Conservation (phyloP, 2,797 vertebrate genomes). For the Emydoidea blandingii region DNA sequence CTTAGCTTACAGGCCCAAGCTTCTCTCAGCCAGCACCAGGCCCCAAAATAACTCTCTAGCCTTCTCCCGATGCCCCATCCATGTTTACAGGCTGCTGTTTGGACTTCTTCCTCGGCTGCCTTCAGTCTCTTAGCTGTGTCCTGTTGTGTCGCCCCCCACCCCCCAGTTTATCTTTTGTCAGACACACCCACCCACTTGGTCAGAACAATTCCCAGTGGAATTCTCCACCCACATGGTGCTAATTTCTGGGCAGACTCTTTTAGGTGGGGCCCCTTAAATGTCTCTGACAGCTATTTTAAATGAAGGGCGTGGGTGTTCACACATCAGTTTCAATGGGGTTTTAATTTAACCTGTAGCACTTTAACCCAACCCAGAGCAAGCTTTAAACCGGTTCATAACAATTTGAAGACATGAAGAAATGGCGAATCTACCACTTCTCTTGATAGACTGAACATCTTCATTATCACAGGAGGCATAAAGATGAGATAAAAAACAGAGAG, state of each 20-base stretch:
- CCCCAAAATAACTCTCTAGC: background rate
- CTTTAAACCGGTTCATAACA: background rate
- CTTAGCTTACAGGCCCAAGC: background rate
- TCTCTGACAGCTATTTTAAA: background rate
- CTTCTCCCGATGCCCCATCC: background rate
- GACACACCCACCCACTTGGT: background rate
- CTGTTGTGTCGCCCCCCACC: no score
- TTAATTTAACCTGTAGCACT: background rate
- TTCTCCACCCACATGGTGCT: background rate
- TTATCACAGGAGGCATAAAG: background rate
- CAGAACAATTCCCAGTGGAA: background rate
- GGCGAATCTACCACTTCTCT: background rate
- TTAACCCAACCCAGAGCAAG: background rate
- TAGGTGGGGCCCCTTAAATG: background rate
- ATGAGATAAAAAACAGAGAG: background rate
- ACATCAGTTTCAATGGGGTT: background rate
- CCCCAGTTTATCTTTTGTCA: background rate
- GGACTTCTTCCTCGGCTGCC: background rate
- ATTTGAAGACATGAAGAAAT: background rate
- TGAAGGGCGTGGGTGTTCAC: background rate
- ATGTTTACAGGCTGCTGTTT: background rate
- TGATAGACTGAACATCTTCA: background rate
- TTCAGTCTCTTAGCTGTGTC: background rate
- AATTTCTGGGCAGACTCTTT: background rate
- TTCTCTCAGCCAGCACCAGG: background rate